Evolutionary conservation across 2,888 invertebrate species (phyloP).

Genomic region (Argyresthia goedartella): DNA sequence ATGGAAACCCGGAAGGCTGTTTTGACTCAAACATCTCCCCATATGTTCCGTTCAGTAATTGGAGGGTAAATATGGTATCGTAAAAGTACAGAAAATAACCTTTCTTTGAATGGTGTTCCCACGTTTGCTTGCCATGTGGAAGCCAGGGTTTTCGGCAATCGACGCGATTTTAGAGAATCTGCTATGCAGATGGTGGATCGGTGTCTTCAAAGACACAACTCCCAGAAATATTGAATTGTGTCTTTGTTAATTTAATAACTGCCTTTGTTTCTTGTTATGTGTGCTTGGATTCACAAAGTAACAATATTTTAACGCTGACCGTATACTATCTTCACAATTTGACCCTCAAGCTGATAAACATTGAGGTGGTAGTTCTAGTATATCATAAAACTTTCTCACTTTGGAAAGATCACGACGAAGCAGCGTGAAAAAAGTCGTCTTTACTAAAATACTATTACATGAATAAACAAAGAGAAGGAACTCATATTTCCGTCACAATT

Average conservation of each 20-base stretch:
- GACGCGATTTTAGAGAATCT: conserved; percentile 35
- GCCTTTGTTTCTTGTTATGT: too few species aligned
- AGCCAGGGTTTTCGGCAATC: conserved; percentile 54
- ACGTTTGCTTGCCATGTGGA: conserved; percentile 35
- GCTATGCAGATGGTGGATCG: conserved; percentile 54
- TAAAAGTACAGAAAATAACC: conserved; percentile 30
- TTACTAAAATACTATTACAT: too few species aligned
- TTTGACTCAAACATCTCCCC: conserved; percentile 13
- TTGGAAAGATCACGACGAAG: too few species aligned
- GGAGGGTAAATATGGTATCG: conserved; percentile 14
- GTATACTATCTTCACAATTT: too few species aligned
- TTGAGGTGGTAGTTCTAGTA: too few species aligned
- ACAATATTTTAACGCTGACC: too few species aligned
- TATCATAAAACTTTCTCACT: too few species aligned
- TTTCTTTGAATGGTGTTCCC: conserved; percentile 28
- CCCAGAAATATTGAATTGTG: conserved; percentile 37
- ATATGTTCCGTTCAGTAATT: conserved; percentile 15
- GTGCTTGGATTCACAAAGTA: too few species aligned
- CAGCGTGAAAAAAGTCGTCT: too few species aligned
- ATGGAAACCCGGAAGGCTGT: conserved; percentile 18
- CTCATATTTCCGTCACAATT: too few species aligned
- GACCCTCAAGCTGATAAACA: too few species aligned
- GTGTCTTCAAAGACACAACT: conserved; percentile 39
- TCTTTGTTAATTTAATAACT: not conserved
- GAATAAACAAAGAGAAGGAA: too few species aligned